Base-by-base conservation (phyloP, 2,113 vertebrate species). In the Butorides virescens region DNA sequence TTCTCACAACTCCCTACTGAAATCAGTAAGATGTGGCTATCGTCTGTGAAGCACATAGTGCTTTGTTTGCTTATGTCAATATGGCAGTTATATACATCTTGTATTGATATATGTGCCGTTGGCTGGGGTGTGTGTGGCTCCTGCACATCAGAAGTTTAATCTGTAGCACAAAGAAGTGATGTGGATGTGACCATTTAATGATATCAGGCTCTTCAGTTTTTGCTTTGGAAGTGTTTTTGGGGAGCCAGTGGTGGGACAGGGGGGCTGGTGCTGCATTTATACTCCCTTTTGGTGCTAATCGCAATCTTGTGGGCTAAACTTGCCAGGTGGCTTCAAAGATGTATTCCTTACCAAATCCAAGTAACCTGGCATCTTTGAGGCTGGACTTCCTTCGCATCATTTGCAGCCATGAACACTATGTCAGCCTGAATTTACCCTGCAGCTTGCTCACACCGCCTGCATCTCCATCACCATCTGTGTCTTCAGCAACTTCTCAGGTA, bases 401-500 rank as follows among this genome's bases (percentile, higher is more conserved):
- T 73, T 99, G 99, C 93, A 99, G 99, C 96, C 99, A 99, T 1
- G 99, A 99, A 84, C 99, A 99, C 95, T 99, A 99, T 2, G 99
- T 99, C 85, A 99, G 99, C n/a, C 96, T 99, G 65, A 99, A 99
- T 84, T 98, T 99, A 83, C 99, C 99, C 82, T 99, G 99, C 96
- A 99, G 99, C 88, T 96, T 99, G 67, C 99, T 99, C 56, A 99
- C 99, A 3, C 99, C 99, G 0, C 99, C 99, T 49, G 99, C 99
- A 8, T 99, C 99, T 26, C 99, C 99, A 2, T 99, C 99, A 5
- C 99, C 99, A 3, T 99, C 99, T 0, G 99, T 99, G 65, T 99
- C 99, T 81, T 99, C 99, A 58, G 99, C 99, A 78, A 99, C 99
- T 16, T 99, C 99, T 56, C 99, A 99, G 99, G 99, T 99, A 97